phyloP scores from a whole-genome alignment of 1,140 invertebrate species.

The Ostrea edulis region DNA sequence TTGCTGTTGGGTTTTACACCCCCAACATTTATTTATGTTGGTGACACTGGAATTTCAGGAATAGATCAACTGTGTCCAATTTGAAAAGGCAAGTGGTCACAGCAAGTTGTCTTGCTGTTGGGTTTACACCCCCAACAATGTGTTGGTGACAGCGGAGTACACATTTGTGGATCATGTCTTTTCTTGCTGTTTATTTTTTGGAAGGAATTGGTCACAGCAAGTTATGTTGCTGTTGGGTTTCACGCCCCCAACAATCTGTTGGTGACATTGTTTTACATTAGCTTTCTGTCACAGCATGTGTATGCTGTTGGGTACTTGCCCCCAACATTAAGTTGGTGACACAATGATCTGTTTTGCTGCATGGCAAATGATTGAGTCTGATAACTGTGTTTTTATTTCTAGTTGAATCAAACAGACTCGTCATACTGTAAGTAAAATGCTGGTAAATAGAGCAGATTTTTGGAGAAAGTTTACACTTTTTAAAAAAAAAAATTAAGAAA shows the following conservation, averaged over 20 bases:
- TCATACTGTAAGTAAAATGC: conserved; percentile 6
- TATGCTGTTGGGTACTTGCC: conserved; percentile 34
- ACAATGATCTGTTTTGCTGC: not conserved
- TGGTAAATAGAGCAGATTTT: not conserved
- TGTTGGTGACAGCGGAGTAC: conserved; percentile 46
- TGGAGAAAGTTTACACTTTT: not conserved
- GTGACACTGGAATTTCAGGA: conserved; percentile 5
- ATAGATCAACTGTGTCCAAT: conserved; percentile 21
- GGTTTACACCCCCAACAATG: conserved; percentile 52
- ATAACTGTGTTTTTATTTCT: conserved; percentile 25
- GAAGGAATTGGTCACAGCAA: conserved; percentile 45
- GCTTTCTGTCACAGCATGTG: conserved; percentile 30
- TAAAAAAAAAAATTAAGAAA: not conserved
- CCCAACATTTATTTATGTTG: conserved; percentile 59
- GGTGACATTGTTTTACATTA: conserved; percentile 40
- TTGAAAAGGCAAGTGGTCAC: conserved; percentile 25
- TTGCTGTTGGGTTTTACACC: conserved; percentile 66
- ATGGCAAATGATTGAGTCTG: not conserved
- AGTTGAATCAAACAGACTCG: not conserved
- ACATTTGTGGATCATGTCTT: not conserved
- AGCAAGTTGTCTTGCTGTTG: conserved; percentile 54
- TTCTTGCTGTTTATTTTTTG: conserved; percentile 8
- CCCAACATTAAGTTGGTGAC: conserved; percentile 41
- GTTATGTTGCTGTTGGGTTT: conserved; percentile 47
- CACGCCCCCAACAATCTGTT: conserved; percentile 44